phyloP scores from a whole-genome alignment of 2,797 vertebrate genomes.

The Cuculus canorus region DNA sequence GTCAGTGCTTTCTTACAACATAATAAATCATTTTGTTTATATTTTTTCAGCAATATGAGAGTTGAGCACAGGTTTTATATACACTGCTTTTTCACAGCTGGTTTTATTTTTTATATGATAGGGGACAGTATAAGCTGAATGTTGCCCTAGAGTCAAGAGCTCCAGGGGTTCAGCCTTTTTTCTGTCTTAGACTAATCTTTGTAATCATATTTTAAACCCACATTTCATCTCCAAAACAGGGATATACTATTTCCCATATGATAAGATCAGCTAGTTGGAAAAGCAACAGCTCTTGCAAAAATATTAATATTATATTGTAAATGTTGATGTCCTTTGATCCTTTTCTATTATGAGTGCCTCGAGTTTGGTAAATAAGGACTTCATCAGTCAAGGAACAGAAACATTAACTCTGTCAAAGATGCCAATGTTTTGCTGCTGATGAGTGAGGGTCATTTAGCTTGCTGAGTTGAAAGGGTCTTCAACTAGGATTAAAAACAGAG shows the following conservation, averaged over 20 bases:
- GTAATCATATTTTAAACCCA: neutral
- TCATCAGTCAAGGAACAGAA: neutral
- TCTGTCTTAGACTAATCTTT: neutral
- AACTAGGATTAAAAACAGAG: neutral
- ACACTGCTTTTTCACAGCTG: neutral
- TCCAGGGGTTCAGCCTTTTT: neutral
- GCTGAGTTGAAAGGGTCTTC: neutral
- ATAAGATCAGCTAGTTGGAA: neutral
- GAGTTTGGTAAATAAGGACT: neutral
- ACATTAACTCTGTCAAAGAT: neutral
- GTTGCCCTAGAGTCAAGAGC: neutral
- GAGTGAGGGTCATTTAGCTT: neutral
- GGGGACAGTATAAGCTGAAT: neutral
- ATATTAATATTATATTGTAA: neutral
- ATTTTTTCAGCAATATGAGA: neutral
- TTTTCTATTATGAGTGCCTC: neutral
- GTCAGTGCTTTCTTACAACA: neutral
- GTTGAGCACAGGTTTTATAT: neutral
- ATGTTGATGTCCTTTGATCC: neutral
- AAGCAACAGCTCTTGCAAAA: neutral
- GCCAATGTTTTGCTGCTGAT: neutral
- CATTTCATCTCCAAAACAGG: neutral
- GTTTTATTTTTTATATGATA: neutral
- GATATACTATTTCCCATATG: neutral
- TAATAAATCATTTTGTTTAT: neutral